Conservation (phyloP, 23 tunicate genomes). For the Halocynthia roretzi region DNA sequence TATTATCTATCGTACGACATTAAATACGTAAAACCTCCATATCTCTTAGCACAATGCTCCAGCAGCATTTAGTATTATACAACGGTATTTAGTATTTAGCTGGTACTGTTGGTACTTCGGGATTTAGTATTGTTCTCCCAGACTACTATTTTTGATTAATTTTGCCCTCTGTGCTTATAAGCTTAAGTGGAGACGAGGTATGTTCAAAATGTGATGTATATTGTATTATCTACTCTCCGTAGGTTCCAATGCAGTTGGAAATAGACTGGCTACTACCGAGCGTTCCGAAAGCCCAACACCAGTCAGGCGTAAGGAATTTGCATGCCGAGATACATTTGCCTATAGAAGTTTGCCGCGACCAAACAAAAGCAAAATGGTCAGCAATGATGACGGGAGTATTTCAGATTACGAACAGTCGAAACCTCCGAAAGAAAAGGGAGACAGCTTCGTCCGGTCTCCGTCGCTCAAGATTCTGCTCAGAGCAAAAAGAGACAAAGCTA, state of each 20-base stretch:
- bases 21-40: no score
- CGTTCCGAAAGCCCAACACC: slow-evolving; percentile 25
- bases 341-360: slow-evolving; percentile 79
- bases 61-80: no score
- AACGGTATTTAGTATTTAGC: no score
- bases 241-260: slow-evolving; percentile 73
- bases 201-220: no score
- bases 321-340: slow-evolving; percentile 23
- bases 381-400: not conserved
- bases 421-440: not conserved
- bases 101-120: no score
- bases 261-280: slow-evolving; percentile 54
- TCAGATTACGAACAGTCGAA: not conserved
- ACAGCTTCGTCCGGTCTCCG: slow-evolving; percentile 63
- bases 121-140: no score
- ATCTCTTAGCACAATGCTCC: no score
- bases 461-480: slow-evolving; percentile 62
- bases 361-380: slow-evolving; percentile 31
- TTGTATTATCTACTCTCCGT: not conserved
- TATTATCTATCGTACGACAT: no score
- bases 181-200: no score
- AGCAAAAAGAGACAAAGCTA: slow-evolving; percentile 37
- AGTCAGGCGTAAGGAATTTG: not conserved
- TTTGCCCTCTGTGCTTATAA: no score
- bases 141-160: no score